phyloP scores from a whole-genome alignment of 2,888 invertebrate species.

The Pilophorus perplexus region DNA sequence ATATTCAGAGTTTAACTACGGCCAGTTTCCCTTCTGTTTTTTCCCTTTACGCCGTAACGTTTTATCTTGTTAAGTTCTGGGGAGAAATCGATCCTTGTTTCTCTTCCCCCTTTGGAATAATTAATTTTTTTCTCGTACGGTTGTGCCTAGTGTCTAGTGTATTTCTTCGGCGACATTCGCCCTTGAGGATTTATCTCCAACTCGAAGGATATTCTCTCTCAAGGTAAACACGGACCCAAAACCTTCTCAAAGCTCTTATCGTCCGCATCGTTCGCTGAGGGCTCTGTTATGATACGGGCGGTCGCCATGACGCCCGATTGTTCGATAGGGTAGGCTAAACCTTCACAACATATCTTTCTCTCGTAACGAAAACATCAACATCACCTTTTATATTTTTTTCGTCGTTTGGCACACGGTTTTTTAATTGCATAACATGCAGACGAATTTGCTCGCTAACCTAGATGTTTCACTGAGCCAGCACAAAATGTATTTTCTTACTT shows the following conservation, averaged over 20 bases:
- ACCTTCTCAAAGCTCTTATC: too few relatives aligned
- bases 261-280: too few relatives aligned
- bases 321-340: slow-evolving; percentile 34
- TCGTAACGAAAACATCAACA: slow-evolving; percentile 3
- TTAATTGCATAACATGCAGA: too few relatives aligned
- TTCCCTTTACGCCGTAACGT: slow-evolving; percentile 5
- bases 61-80: slow-evolving; percentile 20
- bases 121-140: slow-evolving; percentile 1
- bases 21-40: not conserved
- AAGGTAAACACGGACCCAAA: too few relatives aligned
- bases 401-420: too few relatives aligned
- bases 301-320: slow-evolving; percentile 36
- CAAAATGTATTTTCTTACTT: too few relatives aligned
- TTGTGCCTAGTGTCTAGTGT: not conserved
- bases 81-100: slow-evolving; percentile 19
- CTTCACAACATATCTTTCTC: not conserved
- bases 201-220: too few relatives aligned
- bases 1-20: slow-evolving; percentile 3
- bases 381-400: too few relatives aligned
- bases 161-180: too few relatives aligned
- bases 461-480: too few relatives aligned
- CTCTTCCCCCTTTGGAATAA: slow-evolving; percentile 21
- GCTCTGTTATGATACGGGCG: slow-evolving; percentile 24
- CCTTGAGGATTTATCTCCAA: too few relatives aligned
- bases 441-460: too few relatives aligned